phyloP scores from a whole-genome alignment of 2,797 vertebrate genomes.

The Ispidina picta region DNA sequence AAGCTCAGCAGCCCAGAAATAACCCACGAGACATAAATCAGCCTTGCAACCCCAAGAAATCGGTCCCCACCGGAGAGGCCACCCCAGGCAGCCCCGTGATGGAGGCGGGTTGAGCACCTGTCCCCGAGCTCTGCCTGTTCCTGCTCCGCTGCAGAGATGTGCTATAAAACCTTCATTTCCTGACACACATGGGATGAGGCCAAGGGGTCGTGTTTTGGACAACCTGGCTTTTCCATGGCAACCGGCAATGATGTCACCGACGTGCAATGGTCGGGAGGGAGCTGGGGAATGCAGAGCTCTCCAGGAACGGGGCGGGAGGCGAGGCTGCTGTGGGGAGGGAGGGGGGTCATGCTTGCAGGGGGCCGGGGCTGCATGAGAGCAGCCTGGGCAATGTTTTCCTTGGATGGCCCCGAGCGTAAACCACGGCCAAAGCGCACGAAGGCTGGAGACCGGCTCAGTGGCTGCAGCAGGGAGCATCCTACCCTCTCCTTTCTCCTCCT shows the following conservation, averaged over 20 bases:
- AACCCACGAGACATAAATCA: background rate
- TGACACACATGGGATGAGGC: conserved; percentile 17
- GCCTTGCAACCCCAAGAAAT: rapidly evolving
- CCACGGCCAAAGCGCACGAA: rapidly evolving
- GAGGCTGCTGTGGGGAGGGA: background rate
- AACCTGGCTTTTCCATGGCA: conserved; percentile 40
- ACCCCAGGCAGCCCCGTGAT: rapidly evolving
- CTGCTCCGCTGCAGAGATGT: background rate
- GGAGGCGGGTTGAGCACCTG: background rate
- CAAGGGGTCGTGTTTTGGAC: conserved; percentile 51
- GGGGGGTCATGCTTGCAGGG: rapidly evolving
- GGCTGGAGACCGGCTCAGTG: rapidly evolving
- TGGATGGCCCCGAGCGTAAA: background rate
- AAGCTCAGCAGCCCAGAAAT: background rate
- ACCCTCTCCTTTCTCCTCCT: background rate
- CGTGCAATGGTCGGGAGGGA: background rate
- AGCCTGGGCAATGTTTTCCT: background rate
- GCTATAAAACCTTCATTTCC: conserved; percentile 18
- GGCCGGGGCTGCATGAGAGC: rapidly evolving
- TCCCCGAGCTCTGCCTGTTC: background rate
- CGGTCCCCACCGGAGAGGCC: background rate
- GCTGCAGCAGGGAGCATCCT: background rate
- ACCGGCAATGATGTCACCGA: background rate
- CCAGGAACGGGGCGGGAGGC: background rate
- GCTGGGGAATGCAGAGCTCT: background rate